Evolutionary conservation across 2,888 invertebrate genomes (phyloP).

Genomic region (Aporophyla nigra): DNA sequence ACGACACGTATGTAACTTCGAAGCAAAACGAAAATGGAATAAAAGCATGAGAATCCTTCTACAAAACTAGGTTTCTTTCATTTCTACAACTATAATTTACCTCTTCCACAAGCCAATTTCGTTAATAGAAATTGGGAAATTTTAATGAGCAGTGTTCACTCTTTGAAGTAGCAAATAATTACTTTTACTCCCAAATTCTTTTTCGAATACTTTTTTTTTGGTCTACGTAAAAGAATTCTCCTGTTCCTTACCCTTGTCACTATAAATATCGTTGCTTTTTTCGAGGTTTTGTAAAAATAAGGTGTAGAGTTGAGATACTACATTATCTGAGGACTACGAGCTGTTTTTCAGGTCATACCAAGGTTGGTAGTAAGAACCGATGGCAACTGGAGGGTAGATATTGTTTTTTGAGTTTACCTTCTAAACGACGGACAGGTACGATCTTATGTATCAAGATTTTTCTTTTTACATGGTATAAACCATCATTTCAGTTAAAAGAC

Average conservation of each 20-base stretch:
- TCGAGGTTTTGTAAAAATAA: not conserved
- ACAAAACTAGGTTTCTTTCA: conserved; percentile 13
- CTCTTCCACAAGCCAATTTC: not conserved
- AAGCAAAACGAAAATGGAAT: conserved; percentile 21
- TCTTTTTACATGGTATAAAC: too few species aligned
- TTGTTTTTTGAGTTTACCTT: not conserved
- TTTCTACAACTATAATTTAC: conserved; percentile 1
- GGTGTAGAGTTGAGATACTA: conserved; percentile 1
- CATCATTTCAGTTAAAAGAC: too few species aligned
- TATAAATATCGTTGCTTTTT: conserved; percentile 3
- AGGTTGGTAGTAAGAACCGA: not conserved
- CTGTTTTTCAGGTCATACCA: not conserved
- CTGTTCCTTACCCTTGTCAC: conserved; percentile 6
- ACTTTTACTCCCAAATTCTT: conserved; percentile 1
- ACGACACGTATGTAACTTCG: not conserved
- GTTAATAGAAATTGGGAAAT: conserved; percentile 27
- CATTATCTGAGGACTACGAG: not conserved
- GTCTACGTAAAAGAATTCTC: not conserved
- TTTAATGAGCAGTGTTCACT: conserved; percentile 12
- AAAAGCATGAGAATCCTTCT: not conserved
- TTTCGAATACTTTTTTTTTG: not conserved
- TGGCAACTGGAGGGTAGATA: not conserved
- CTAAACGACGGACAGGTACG: too few species aligned
- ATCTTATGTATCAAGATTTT: too few species aligned
- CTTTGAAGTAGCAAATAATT: conserved; percentile 6